phyloP scores from a whole-genome alignment of 2,888 invertebrate genomes.

The Hemithea aestivaria region DNA sequence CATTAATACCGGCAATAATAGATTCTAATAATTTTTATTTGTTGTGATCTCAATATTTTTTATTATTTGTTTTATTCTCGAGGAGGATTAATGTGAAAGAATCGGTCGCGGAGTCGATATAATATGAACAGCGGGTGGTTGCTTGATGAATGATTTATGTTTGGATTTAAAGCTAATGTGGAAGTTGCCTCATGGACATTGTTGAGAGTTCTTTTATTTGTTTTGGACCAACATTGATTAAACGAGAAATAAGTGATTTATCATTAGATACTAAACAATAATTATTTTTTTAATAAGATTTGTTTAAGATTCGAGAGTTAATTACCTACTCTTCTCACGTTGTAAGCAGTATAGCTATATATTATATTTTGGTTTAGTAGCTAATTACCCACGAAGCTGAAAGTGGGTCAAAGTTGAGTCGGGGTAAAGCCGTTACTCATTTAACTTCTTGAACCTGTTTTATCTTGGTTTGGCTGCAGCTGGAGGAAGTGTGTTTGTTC shows the following conservation, averaged over 20 bases:
- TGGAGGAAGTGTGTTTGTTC: constrained; percentile 43
- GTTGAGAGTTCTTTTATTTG: constrained; percentile 22
- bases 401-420: constrained; percentile 45
- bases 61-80: constrained; percentile 37
- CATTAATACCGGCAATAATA: constrained; percentile 24
- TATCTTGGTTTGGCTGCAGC: constrained; percentile 57
- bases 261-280: not conserved
- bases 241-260: constrained; percentile 1
- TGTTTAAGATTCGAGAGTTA: too few species aligned
- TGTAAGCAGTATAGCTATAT: too few species aligned
- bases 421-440: constrained; percentile 54
- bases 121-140: constrained; percentile 56
- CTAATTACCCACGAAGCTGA: constrained; percentile 49
- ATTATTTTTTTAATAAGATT: too few species aligned
- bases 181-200: constrained; percentile 34
- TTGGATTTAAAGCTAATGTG: constrained; percentile 46
- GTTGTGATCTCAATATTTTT: constrained; percentile 28
- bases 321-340: too few species aligned
- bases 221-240: constrained; percentile 17
- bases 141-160: constrained; percentile 52
- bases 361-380: constrained; percentile 24
- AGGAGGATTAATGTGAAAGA: constrained; percentile 48
- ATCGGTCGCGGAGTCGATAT: constrained; percentile 44
- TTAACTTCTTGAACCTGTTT: constrained; percentile 63
- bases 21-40: constrained; percentile 27